These are phyloP conservation scores for Azemiops feae DNA, from an alignment of 2,113 vertebrate genomes.

Conservation along the genomic window DNA sequence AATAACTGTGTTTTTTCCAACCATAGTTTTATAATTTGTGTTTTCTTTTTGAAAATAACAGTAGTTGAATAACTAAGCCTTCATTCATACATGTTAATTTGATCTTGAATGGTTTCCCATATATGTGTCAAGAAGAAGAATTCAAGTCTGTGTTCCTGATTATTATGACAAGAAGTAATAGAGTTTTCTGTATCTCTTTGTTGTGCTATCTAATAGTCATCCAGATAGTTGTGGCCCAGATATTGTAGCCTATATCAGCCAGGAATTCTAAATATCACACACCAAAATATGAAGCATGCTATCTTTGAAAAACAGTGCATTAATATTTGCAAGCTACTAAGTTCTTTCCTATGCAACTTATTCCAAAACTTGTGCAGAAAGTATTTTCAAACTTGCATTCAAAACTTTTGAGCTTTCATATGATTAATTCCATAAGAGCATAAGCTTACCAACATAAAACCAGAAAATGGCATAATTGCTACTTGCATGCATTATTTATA, in stretches of 20 bases:
- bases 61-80: not conserved
- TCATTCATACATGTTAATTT: not conserved
- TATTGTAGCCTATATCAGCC: not conserved
- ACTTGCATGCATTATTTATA: slow-evolving; percentile 59
- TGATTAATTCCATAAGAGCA: slow-evolving; percentile 13
- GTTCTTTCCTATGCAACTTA: not conserved
- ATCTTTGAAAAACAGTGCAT: not conserved
- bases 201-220: not conserved
- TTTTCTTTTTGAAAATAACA: not conserved
- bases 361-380: slow-evolving; percentile 14
- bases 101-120: not conserved
- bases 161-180: not conserved
- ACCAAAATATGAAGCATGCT: not conserved
- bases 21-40: not conserved
- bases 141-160: not conserved
- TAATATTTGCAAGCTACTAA: not conserved
- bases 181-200: not conserved
- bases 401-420: slow-evolving; percentile 42
- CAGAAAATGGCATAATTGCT: slow-evolving; percentile 50
- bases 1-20: not conserved
- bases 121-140: not conserved
- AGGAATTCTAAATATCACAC: not conserved
- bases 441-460: slow-evolving; percentile 45
- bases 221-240: not conserved
- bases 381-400: slow-evolving; percentile 27